Evolutionary conservation across 2,888 invertebrate genomes (phyloP).

Genomic region (Callyntrura sp.): DNA sequence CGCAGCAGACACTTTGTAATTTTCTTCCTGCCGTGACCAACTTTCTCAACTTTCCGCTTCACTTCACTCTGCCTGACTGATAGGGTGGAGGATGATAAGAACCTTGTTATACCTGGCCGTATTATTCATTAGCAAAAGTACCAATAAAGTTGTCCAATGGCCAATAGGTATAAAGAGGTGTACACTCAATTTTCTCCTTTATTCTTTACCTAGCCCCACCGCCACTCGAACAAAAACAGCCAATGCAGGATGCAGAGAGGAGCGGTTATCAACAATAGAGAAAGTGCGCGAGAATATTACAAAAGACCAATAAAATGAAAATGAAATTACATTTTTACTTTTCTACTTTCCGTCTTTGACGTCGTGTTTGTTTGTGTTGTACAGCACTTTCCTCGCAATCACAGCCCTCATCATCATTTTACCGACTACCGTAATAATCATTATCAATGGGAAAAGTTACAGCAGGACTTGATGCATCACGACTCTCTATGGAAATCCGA

Average conservation of each 20-base stretch:
- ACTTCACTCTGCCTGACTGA: constrained; percentile 10
- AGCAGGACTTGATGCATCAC: background rate
- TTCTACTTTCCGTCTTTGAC: background rate
- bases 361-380: constrained; percentile 20
- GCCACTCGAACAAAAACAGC: constrained; percentile 10
- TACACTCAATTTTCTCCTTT: background rate
- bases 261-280: background rate
- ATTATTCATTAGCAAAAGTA: constrained; percentile 46
- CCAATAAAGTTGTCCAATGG: background rate
- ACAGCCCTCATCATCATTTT: background rate
- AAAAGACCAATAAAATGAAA: background rate
- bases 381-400: background rate
- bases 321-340: background rate
- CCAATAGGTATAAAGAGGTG: background rate
- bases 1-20: background rate
- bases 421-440: background rate
- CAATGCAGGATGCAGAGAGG: background rate
- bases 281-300: constrained; percentile 7
- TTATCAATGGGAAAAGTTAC: constrained; percentile 50
- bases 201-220: background rate
- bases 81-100: background rate
- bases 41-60: constrained; percentile 8
- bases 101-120: background rate
- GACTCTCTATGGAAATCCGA: constrained; percentile 41
- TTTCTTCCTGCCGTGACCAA: background rate